Evolutionary conservation across 35 echinoderm and acorn worm species (phyloP).

Genomic region (Lytechinus variegatus): DNA sequence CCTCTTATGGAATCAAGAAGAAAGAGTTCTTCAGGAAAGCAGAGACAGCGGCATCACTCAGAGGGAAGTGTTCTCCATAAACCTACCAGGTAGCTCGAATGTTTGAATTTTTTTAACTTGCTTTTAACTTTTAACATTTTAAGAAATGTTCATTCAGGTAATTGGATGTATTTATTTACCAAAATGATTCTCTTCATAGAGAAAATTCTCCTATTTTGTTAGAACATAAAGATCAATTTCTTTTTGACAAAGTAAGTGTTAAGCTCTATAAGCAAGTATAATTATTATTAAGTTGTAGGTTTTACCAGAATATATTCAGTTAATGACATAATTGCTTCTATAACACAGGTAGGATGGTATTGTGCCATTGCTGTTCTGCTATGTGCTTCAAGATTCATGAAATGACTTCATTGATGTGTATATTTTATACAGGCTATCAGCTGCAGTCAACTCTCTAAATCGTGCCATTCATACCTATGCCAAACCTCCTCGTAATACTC

Average conservation of each 20-base stretch:
- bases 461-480: conserved; percentile 61
- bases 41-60: conserved; percentile 36
- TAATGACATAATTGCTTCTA: background rate
- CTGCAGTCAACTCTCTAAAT: conserved; percentile 35
- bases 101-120: background rate
- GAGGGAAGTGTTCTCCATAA: conserved; percentile 20
- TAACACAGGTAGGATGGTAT: background rate
- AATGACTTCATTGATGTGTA: background rate
- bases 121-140: background rate
- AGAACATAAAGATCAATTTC: background rate
- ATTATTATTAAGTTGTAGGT: too few relatives aligned
- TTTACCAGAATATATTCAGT: background rate
- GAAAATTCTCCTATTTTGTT: background rate
- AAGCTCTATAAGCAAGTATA: too few relatives aligned
- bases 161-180: too few relatives aligned
- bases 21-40: background rate
- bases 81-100: background rate
- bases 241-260: too few relatives aligned
- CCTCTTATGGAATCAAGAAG: conserved; percentile 41
- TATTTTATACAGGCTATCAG: background rate
- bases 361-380: background rate
- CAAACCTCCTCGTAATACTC: conserved; percentile 49
- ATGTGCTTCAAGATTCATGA: background rate
- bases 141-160: too few relatives aligned
- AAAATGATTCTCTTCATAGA: too few relatives aligned